Percentiles rank a stretch among this genome's conserved stretches.
Evolutionary conservation across 2,113 vertebrate species (phyloP).

Genomic region (Pelvicachromis taeniatus): DNA sequence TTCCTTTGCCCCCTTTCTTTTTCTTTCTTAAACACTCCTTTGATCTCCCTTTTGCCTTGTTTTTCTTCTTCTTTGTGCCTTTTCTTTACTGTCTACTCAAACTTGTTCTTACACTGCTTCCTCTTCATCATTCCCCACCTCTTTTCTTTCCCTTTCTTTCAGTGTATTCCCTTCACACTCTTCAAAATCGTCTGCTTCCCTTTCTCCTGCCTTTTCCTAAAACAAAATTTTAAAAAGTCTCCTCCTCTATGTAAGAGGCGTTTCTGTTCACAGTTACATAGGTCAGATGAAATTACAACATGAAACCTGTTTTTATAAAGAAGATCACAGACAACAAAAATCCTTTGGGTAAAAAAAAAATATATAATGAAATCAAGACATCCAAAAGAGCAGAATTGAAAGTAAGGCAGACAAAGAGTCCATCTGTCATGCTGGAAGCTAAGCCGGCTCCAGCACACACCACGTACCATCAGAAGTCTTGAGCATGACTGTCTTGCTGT

Average conservation of each 20-base stretch:
- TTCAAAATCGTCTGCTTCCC: not conserved
- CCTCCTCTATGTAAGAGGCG: not conserved
- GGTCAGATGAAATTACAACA: not conserved
- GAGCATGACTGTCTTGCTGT: conserved; percentile 95
- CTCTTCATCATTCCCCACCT: not conserved
- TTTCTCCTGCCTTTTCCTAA: not conserved
- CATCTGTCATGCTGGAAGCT: not conserved
- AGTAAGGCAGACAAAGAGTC: not conserved
- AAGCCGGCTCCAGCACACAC: not conserved
- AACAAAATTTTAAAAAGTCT: not conserved
- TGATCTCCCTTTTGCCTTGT: not conserved
- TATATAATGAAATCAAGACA: not conserved
- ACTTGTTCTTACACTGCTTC: not conserved
- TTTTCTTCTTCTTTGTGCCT: not conserved
- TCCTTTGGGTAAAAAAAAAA: not conserved
- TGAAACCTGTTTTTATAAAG: not conserved
- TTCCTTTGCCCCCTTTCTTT: not conserved
- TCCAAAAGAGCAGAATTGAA: not conserved
- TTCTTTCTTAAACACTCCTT: not conserved
- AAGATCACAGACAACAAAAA: not conserved
- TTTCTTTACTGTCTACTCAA: not conserved
- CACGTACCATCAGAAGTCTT: conserved; percentile 87
- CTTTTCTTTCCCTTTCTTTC: not conserved
- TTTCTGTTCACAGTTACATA: not conserved
- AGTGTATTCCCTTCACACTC: not conserved